These are phyloP conservation scores for Bos javanicus DNA, from an alignment of 2,113 vertebrate species.

Conservation along the genomic window DNA sequence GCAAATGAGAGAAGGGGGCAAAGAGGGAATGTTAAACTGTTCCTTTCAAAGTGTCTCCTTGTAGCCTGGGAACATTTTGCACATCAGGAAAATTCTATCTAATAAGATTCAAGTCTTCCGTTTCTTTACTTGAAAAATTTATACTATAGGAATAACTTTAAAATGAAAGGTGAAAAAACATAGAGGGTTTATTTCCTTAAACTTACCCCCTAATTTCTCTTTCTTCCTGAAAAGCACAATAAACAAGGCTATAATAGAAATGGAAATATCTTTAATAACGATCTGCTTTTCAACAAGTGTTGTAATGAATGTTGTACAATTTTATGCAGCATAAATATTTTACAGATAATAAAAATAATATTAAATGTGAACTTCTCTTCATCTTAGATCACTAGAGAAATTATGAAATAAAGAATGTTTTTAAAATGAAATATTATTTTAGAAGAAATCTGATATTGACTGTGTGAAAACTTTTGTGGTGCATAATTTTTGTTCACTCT, in stretches of 20 bases:
- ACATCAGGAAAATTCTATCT: not conserved
- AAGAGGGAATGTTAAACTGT: not conserved
- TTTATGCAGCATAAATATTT: not conserved
- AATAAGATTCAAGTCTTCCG: not conserved
- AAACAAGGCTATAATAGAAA: not conserved
- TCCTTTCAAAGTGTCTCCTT: not conserved
- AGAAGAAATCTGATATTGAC: not conserved
- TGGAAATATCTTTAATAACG: not conserved
- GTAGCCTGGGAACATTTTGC: not conserved
- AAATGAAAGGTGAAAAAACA: not conserved
- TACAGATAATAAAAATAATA: not conserved
- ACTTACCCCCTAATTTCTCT: not conserved
- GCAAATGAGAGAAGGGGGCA: not conserved
- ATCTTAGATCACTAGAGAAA: not conserved
- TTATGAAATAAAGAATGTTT: not conserved
- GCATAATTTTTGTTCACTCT: not conserved
- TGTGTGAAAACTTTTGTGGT: not conserved
- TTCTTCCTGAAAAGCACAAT: not conserved
- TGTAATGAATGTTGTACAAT: not conserved
- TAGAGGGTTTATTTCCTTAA: not conserved
- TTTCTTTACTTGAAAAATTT: not conserved
- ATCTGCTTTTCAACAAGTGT: not conserved
- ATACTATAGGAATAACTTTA: not conserved
- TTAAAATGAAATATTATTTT: not conserved
- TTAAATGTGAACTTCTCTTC: not conserved